Base-by-base conservation (phyloP, 2,797 vertebrate species). In the Peromyscus nudipes region DNA sequence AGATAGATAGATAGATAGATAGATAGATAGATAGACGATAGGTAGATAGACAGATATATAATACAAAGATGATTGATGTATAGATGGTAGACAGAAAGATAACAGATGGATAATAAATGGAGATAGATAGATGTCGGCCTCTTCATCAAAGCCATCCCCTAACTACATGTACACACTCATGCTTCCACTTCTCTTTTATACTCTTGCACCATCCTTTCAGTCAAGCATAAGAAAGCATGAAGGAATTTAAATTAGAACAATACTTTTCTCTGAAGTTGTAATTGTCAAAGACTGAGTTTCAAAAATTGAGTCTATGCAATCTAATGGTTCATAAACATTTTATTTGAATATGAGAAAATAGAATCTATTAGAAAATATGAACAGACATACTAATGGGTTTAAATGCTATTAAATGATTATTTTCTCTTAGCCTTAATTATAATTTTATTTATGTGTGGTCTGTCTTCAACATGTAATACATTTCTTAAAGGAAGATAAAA, bases 311-410 rank as follows among this genome's bases (percentile, higher is more conserved):
- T 49, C 0, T 67, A 92, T 55, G 43, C 31, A 92, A 37, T 83
- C 73, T 89, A 92, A 40, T 80, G 8, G 6, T 1, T 87, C 12
- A 88, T 31, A 80, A 89, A 65, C 21, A 76, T 77, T 95, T 87
- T 87, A 93, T 92, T 84, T 94, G 12, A 92, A 67, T 37, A 86
- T 34, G 86, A 91, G 80, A 83, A 93, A 84, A 57, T 1, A 86
- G 19, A 92, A 91, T 27, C 57, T n/a, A 91, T 62, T 31, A 89
- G 9, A 96, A 11, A 64, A 84, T 5, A 83, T 4, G 23, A 60
- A 46, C 3, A 75, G 29, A 3, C 2, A 57, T 60, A 84, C 80
- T 52, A 73, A 37, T 23, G 40, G 6, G 67, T 57, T 93, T 88
- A 82, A 95, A 75, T 81, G 76, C 27, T 93, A 1, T 92, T 71